Base-by-base conservation (phyloP, 2,888 invertebrate species). In the Hirtodrosophila histrioides region DNA sequence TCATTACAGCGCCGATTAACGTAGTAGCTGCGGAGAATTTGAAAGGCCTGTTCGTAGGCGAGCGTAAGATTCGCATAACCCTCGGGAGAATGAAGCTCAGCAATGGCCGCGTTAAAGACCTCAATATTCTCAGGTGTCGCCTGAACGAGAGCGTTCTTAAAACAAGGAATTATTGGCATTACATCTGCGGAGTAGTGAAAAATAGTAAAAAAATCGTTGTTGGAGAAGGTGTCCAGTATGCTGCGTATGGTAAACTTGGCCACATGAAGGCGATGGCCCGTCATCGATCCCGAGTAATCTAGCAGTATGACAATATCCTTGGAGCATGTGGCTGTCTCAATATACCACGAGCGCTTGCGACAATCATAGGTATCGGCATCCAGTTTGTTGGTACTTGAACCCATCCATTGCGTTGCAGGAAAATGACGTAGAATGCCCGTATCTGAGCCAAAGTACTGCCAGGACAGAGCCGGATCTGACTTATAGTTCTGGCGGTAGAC, bases 371-470 rank as follows among this genome's bases (percentile, higher is more conserved):
- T 94, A 90, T 98, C 98, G 5, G 93, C 92, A 69, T 93, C 92
- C 43, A 92, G 91, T 50, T 91, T 88, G 48, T 89, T 88, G 5
- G 64, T 64, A 0, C 69, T 46, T 4, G 78, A 57, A 4, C 88
- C 82, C 29, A 92, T 92, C 96, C 96, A 96, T 17, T 94, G 94
- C 91, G 95, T 94, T 1, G 95, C 96, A 51, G 99, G 99, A 92
- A 95, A 99, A 89, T 97, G 96, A 6, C 99, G 93, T 83, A 99
- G 93, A 86, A 99, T 96, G 10, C 99, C 99, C 3, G 96, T 95
- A 31, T 97, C 95, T 78, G 98, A 98, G 29, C 99, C 98, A 91
- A 99, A 99, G 92, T 98, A 99, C 92, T 99, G 99, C 98, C 99
- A 99, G 0, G 96, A 95, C 35, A 98, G 92, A 0, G 97, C 96